These are phyloP conservation scores for Daubentonia madagascariensis DNA, from an alignment of 2,113 vertebrate genomes.

Conservation along the genomic window DNA sequence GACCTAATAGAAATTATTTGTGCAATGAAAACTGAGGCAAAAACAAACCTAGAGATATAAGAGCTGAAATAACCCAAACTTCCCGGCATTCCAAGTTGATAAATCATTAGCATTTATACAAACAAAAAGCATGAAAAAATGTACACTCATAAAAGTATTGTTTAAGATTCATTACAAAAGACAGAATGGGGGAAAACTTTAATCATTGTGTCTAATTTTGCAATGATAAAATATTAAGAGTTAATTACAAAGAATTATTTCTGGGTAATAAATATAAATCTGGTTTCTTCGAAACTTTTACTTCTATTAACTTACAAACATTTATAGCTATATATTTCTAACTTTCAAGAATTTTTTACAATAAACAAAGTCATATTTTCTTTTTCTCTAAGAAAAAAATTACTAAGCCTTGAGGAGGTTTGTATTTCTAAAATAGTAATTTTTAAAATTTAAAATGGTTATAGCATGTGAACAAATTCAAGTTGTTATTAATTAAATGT, in stretches of 20 bases:
- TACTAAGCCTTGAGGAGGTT: not conserved
- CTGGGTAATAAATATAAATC: not conserved
- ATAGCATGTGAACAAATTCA: not conserved
- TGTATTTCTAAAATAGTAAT: not conserved
- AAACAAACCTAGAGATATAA: not conserved
- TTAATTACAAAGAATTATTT: not conserved
- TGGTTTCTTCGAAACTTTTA: not conserved
- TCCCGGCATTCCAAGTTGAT: not conserved
- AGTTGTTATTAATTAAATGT: not conserved
- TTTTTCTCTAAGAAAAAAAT: not conserved
- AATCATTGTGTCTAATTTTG: not conserved
- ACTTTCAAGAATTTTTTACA: not conserved
- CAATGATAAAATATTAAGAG: not conserved
- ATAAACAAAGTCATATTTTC: not conserved
- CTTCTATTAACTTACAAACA: not conserved
- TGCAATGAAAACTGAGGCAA: not conserved
- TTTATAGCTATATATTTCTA: not conserved
- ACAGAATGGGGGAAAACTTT: not conserved
- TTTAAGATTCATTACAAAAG: not conserved
- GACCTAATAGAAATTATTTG: not conserved
- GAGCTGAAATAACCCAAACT: not conserved
- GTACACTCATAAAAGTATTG: not conserved
- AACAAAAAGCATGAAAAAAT: not conserved
- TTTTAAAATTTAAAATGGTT: not conserved
- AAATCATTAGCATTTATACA: conserved; percentile 16